Evolutionary conservation across 2,888 invertebrate genomes (phyloP).

Genomic region (Neuroscelio doddi): DNA sequence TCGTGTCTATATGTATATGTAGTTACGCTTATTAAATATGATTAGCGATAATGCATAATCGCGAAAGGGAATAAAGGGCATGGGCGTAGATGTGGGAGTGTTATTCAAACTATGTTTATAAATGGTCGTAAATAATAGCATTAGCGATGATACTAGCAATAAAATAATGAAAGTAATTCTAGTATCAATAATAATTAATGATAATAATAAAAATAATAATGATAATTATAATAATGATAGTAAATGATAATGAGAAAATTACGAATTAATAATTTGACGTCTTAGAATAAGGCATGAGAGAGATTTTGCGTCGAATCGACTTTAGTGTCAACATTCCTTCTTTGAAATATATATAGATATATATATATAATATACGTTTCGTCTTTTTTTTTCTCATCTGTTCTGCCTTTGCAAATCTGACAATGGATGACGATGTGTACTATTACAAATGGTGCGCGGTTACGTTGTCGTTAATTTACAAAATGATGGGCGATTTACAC

Average conservation of each 20-base stretch:
- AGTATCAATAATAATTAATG: slow-evolving; percentile 58
- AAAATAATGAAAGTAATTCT: slow-evolving; percentile 58
- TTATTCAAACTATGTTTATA: slow-evolving; percentile 51
- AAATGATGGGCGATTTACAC: slow-evolving; percentile 69
- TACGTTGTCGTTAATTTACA: slow-evolving; percentile 63
- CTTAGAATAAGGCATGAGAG: slow-evolving; percentile 66
- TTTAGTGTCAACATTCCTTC: slow-evolving; percentile 45
- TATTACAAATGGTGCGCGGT: slow-evolving; percentile 60
- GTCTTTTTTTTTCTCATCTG: slow-evolving; percentile 27
- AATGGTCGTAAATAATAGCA: slow-evolving; percentile 38
- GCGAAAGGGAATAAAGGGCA: slow-evolving; percentile 29
- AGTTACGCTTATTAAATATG: slow-evolving; percentile 64
- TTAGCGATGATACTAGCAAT: slow-evolving; percentile 43
- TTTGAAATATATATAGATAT: slow-evolving; percentile 18
- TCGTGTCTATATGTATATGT: slow-evolving; percentile 55
- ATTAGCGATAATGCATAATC: slow-evolving; percentile 63
- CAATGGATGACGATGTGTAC: slow-evolving; percentile 60
- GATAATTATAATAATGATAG: slow-evolving; percentile 46
- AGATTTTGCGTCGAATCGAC: slow-evolving; percentile 61
- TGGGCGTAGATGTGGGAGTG: slow-evolving; percentile 29
- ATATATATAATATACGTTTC: slow-evolving; percentile 39
- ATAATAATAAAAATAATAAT: slow-evolving; percentile 55
- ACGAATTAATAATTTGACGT: slow-evolving; percentile 52
- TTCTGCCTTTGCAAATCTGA: slow-evolving; percentile 47
- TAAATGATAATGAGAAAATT: slow-evolving; percentile 36